These are phyloP conservation scores for Cuculus canorus DNA, from an alignment of 2,797 vertebrate species.

Conservation along the genomic window DNA sequence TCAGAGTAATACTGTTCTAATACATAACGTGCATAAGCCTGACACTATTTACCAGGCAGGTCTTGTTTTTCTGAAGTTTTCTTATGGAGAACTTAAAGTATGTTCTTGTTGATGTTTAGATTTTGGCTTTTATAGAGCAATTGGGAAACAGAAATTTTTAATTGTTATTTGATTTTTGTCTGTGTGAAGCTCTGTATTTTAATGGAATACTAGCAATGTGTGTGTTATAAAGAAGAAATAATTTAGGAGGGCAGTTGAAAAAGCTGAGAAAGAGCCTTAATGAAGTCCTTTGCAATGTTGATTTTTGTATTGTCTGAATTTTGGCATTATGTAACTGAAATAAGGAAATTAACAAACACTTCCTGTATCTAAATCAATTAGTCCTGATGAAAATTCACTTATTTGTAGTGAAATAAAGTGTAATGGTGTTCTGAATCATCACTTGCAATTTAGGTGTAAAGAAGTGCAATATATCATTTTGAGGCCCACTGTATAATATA, in stretches of 20 bases:
- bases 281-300: constrained; percentile 14
- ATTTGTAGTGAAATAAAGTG: constrained; percentile 22
- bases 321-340: background rate
- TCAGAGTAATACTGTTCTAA: background rate
- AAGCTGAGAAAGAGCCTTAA: background rate
- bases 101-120: background rate
- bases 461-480: background rate
- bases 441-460: background rate
- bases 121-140: constrained; percentile 13
- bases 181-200: background rate
- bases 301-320: constrained; percentile 36
- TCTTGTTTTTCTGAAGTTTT: background rate
- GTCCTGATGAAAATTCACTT: constrained; percentile 18
- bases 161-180: background rate
- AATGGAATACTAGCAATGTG: background rate
- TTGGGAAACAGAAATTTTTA: background rate
- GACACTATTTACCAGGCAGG: background rate
- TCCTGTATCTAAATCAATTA: background rate
- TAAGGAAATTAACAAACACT: background rate
- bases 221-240: background rate
- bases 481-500: background rate
- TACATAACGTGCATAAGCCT: background rate
- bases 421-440: background rate
- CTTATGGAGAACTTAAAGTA: background rate
- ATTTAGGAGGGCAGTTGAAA: background rate